A percentile compares a stretch with the other conserved stretches of the same genome.
phyloP scores from a whole-genome alignment of 53 echinoderm and acorn worm species.

The Echinometra lucunter region DNA sequence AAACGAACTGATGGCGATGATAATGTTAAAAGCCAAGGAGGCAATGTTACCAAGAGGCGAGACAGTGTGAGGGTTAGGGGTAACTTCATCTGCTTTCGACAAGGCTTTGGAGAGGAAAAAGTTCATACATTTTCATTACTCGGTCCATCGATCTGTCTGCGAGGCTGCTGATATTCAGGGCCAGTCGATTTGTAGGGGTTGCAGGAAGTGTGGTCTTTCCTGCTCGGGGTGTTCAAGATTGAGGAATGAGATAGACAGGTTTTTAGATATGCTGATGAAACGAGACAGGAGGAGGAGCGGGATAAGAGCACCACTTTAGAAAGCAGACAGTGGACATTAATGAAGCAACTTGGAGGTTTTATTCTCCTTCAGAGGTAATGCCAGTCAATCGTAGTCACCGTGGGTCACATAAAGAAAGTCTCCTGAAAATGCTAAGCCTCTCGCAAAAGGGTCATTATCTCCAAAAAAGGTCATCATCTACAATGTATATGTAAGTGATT shows the following conservation, averaged over 20 bases:
- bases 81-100: not conserved
- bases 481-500: no score
- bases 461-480: no score
- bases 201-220: not conserved
- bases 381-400: no score
- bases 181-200: not conserved
- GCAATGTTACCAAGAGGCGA: not conserved
- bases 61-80: not conserved
- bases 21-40: no score
- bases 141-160: slow-evolving; percentile 22
- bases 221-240: not conserved
- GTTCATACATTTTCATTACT: slow-evolving; percentile 27
- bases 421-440: no score
- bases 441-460: no score
- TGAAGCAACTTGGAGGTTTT: not conserved
- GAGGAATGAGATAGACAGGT: not conserved
- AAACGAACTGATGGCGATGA: not conserved
- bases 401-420: no score
- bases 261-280: not conserved
- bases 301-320: not conserved
- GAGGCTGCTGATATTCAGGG: not conserved
- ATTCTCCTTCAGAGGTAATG: no score
- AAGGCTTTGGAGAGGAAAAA: not conserved
- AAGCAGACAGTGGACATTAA: slow-evolving; percentile 8
- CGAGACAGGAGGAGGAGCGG: not conserved